Base-by-base conservation (phyloP, 2,113 vertebrate genomes). In the Hyperopisus bebe region DNA sequence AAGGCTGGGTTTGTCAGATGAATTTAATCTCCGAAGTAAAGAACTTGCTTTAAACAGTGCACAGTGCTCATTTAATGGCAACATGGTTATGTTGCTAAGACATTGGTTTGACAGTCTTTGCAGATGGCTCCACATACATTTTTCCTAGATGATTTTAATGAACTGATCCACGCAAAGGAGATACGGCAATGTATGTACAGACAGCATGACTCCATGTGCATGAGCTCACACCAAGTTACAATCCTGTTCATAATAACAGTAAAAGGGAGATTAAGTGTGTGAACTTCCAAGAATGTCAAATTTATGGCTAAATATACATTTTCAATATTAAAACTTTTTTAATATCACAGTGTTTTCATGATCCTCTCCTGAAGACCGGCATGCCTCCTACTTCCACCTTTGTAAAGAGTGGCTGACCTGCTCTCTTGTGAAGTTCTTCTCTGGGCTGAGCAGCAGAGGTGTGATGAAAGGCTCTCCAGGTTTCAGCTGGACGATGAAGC, bases 381-480 rank as follows among this genome's bases (percentile, higher is more conserved):
- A 35, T 27, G 11, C 27, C 31, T 5, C 8, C 70, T 31, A 17
- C 19, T 39, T 39, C 11, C 70, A 77, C 8, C 31, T 77, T 4
- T 39, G 70, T 35, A 10, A 35, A 9, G 62, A 42, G 27, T 53
- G 44, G 92, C 96, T 6, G 27, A 96, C 97, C 97, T 98, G 92
- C 24, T 93, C 11, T 24, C 44, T 91, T 2, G 97, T 97, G 94
- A 98, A 97, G 93, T 98, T 98, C 94, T 96, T 97, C 90, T 95
- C 94, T 0, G 90, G 0, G 53, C 97, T 95, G 90, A 97, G 95
- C 5, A 98, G 95, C 89, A 95, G 95, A 0, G 98, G 98, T 0
- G 97, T 98, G 66, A 98, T 97, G 93, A 98, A 98, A 19, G 97
- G 94, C 90, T 98, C 98, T 1, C 97, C 97, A 0, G 98, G 98